Percentiles rank a stretch among this genome's conserved stretches.
Conservation (phyloP, 2,797 vertebrate species). For the Alectoris magna region DNA sequence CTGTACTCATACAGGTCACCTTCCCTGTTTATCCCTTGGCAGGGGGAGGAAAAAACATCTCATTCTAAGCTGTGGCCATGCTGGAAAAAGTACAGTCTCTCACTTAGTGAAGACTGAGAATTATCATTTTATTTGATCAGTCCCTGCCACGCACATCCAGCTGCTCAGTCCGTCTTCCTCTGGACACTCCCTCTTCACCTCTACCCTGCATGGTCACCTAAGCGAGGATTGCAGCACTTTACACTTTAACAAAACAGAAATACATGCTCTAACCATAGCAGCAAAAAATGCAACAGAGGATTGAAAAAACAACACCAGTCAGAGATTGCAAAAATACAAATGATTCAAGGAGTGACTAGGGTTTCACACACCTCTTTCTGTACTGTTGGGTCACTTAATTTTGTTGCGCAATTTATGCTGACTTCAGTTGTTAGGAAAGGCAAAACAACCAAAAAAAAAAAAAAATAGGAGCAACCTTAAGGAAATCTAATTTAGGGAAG, state of each 20-base stretch:
- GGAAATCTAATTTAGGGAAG: slow-evolving; percentile 16
- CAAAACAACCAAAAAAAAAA: not conserved
- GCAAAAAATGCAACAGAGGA: not conserved
- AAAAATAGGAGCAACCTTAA: slow-evolving; percentile 27
- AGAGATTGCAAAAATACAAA: slow-evolving; percentile 40
- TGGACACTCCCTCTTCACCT: not conserved
- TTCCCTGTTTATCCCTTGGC: not conserved
- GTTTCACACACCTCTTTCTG: not conserved
- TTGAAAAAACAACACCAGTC: not conserved
- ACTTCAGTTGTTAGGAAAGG: slow-evolving; percentile 52
- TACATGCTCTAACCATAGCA: not conserved
- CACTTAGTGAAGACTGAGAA: not conserved
- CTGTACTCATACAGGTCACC: not conserved
- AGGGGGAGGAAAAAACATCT: not conserved
- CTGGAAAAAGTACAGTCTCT: not conserved
- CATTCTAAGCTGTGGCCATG: not conserved
- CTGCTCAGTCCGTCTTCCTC: not conserved
- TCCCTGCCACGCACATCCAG: not conserved
- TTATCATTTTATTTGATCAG: not conserved
- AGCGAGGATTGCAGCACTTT: not conserved
- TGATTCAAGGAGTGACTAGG: not conserved
- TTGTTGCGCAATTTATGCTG: slow-evolving; percentile 32
- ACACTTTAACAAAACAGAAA: not conserved
- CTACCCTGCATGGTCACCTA: not conserved
- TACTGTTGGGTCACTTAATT: not conserved